Evolutionary conservation across 1,140 invertebrate species (phyloP), one percentile per base, ranked within the genome.

Genomic region (Venustaconcha ellipsiformis): DNA sequence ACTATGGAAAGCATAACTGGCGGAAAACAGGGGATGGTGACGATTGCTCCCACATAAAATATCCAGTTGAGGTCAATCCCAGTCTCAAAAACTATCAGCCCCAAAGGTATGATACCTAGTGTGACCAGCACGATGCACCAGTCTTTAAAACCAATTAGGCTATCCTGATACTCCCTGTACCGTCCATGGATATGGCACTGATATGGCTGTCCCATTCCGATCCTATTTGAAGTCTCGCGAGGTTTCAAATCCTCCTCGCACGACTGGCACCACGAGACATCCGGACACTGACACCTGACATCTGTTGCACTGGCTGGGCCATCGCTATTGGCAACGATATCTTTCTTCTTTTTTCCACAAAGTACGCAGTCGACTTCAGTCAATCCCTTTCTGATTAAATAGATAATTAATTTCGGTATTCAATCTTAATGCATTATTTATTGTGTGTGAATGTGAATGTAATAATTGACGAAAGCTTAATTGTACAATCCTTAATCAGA

Each of bases 121-220:
- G 87, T 88, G 5, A 88, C 86, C 84, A 82, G 84, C 18, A 88
- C 84, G 74, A 88, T 88, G 57, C 87, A 88, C 87, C 86, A 87
- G 75, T 88, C 87, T 74, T 88, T 88, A 76, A 88, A 88, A n/a
- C 84, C 78, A n/a, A 88, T 85, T 20, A 90, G 76, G 65, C 84
- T 79, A 75, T 90, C 88, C 78, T 86, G 83, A 74, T 90, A 91
- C 48, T 87, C 80, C 13, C 89, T 80, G 74, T 84, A 89, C 12
- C 78, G 73, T 0, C 87, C 89, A 76, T 91, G 90, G 11, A 83
- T 88, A 13, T 75, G 70, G 78, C 90, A 91, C 4, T 76, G 79
- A 70, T 88, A 89, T 14, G 81, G 80, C 14, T 83, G 81, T 57
- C 85, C 85, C 11, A 83, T 77, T n/a, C 83, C 81, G 64, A 79